phyloP scores from a whole-genome alignment of 2,113 vertebrate genomes.

The Tricholaema leucomelas region DNA sequence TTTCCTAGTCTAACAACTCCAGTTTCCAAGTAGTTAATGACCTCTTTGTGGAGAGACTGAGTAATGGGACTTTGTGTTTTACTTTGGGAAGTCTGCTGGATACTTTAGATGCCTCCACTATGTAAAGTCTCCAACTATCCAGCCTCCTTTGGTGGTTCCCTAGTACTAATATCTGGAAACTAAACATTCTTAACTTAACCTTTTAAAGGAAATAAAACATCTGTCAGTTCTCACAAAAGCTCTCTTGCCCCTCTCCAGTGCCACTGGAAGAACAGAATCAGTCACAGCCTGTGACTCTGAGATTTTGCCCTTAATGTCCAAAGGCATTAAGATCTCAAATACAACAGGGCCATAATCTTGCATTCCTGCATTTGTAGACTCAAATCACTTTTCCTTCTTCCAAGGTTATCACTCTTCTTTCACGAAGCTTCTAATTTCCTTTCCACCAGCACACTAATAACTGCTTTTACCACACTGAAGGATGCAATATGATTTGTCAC shows the following conservation, averaged over 20 bases:
- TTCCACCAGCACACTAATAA: background rate
- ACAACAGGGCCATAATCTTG: background rate
- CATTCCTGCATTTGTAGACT: background rate
- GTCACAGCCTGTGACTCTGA: background rate
- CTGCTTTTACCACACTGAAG: background rate
- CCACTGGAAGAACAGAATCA: background rate
- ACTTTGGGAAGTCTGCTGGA: background rate
- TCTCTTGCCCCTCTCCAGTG: background rate
- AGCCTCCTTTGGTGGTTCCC: background rate
- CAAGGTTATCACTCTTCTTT: background rate
- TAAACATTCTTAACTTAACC: background rate
- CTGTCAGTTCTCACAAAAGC: background rate
- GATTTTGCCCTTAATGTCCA: background rate
- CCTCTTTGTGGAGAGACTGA: background rate
- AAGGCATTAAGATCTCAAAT: background rate
- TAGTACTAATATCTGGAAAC: background rate
- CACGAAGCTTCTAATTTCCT: background rate
- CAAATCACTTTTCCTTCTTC: background rate
- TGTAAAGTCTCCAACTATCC: rapidly evolving
- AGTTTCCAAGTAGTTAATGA: background rate
- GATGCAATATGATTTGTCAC: background rate
- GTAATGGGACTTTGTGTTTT: background rate
- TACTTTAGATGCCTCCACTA: background rate
- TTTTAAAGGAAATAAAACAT: background rate
- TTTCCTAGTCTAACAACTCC: background rate